Evolutionary conservation across 2,113 vertebrate species (phyloP).

Genomic region (Peromyscus californicus): DNA sequence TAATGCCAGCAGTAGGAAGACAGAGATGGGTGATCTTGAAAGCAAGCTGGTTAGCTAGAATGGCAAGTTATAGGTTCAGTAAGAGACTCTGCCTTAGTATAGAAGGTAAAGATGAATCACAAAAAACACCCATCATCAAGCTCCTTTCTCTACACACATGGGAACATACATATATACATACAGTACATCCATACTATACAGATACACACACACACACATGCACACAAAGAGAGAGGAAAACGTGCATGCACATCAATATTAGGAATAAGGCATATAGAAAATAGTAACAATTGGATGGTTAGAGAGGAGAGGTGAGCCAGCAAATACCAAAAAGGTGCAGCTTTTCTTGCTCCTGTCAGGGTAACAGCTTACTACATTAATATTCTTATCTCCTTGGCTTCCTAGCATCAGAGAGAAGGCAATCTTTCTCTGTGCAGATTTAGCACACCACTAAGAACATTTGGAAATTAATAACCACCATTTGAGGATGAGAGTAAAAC

Average conservation of each 20-base stretch:
- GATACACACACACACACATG: not conserved
- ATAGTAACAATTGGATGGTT: not conserved
- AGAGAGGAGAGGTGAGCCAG: not conserved
- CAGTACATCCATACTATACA: not conserved
- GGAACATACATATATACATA: not conserved
- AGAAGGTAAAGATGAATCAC: not conserved
- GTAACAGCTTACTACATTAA: not conserved
- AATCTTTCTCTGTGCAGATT: not conserved
- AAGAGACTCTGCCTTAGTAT: not conserved
- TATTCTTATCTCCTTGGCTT: not conserved
- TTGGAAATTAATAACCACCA: conserved; percentile 65
- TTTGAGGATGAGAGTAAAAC: conserved; percentile 59
- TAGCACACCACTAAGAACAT: not conserved
- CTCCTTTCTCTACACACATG: no score
- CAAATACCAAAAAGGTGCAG: not conserved
- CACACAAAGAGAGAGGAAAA: not conserved
- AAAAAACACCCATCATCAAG: no score
- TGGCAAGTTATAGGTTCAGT: not conserved
- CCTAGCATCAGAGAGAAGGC: conserved; percentile 25
- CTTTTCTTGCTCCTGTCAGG: not conserved
- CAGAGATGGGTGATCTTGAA: no score
- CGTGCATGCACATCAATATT: not conserved
- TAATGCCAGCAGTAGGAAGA: not conserved
- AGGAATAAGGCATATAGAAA: not conserved
- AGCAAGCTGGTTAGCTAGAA: not conserved